Conservation (phyloP, 2,797 vertebrate genomes). For the Buceros bicornis region DNA sequence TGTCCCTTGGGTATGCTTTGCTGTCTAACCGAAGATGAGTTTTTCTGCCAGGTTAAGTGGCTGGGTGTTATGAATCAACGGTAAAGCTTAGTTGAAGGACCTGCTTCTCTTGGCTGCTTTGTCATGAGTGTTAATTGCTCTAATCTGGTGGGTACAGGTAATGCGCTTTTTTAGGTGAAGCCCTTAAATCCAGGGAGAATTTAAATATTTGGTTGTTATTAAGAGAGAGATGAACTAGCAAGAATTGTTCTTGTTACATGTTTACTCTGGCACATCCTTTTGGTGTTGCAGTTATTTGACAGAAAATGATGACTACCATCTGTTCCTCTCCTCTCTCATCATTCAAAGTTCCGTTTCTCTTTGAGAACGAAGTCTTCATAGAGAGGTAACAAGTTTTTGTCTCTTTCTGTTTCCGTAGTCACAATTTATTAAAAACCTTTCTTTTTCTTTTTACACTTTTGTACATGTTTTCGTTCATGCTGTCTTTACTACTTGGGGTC, state of each 20-base stretch:
- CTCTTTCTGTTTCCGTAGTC: constrained; percentile 47
- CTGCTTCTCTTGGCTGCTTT: not conserved
- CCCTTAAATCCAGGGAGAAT: not conserved
- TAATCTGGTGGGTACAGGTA: not conserved
- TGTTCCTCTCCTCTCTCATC: constrained; percentile 44
- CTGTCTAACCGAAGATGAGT: not conserved
- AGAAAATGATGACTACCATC: constrained; percentile 68
- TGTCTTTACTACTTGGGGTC: not conserved
- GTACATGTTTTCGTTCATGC: not conserved
- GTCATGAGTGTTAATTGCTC: not conserved
- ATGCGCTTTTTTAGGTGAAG: not conserved
- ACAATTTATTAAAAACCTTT: not conserved
- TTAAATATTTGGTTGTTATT: constrained; percentile 30
- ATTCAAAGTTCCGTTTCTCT: constrained; percentile 13
- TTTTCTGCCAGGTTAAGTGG: not conserved
- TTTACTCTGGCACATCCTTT: constrained; percentile 68
- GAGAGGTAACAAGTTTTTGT: constrained; percentile 5
- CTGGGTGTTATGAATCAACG: not conserved
- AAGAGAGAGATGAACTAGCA: constrained; percentile 17
- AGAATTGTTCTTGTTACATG: constrained; percentile 57
- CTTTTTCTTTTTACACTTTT: not conserved
- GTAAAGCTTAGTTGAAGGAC: not conserved
- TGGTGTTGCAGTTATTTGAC: constrained; percentile 63
- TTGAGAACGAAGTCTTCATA: not conserved
- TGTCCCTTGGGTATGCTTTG: not conserved